Evolutionary conservation across 2,113 vertebrate species (phyloP).

Genomic region (Sitta europaea): DNA sequence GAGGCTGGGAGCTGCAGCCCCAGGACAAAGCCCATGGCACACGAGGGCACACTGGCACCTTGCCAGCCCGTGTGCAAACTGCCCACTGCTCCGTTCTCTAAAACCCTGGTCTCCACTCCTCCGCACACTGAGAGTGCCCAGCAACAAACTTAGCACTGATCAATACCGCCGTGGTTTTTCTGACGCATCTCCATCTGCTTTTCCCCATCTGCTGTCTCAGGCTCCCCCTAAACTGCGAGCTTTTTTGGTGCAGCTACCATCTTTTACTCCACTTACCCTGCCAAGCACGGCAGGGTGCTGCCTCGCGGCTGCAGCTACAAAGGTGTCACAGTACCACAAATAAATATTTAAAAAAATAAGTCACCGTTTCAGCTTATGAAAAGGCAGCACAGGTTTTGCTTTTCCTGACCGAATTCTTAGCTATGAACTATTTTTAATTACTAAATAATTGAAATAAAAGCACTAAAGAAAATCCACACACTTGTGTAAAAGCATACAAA

Average conservation of each 20-base stretch:
- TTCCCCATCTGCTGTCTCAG: constrained; percentile 63
- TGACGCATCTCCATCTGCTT: constrained; percentile 51
- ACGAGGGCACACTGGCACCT: rapidly evolving
- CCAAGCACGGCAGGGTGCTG: constrained; percentile 12
- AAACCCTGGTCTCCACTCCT: neutral
- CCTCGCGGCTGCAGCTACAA: neutral
- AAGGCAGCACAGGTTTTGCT: neutral
- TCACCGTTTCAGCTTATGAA: neutral
- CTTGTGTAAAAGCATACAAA: no score
- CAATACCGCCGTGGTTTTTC: neutral
- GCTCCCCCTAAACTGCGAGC: neutral
- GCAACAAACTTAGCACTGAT: neutral
- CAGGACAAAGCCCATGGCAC: rapidly evolving
- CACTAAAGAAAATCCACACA: neutral
- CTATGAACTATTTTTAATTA: neutral
- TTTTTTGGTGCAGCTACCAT: neutral
- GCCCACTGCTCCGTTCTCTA: neutral
- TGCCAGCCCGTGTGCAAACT: neutral
- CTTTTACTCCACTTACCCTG: neutral
- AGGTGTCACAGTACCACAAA: constrained; percentile 5
- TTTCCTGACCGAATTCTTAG: neutral
- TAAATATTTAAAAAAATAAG: neutral
- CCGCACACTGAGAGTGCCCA: neutral
- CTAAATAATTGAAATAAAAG: neutral
- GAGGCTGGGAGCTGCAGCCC: neutral